Conservation (phyloP, 2,113 vertebrate species). For the Aphyosemion australe region DNA sequence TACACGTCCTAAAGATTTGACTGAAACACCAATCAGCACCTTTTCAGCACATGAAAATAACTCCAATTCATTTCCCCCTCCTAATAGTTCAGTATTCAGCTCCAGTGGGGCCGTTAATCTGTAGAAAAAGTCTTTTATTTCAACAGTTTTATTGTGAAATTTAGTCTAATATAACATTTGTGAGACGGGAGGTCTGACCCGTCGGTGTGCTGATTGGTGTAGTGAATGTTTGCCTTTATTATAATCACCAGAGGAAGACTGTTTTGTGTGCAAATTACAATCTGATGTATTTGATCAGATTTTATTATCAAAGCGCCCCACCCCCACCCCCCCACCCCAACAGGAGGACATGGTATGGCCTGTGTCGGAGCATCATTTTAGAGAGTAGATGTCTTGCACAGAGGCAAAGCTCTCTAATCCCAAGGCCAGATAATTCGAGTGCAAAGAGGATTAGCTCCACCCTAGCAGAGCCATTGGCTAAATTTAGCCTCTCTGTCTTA, state of each 20-base stretch:
- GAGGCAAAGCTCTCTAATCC: slow-evolving; percentile 89
- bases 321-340: slow-evolving; percentile 1
- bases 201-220: no score
- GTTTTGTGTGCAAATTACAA: no score
- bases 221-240: no score
- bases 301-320: neutral
- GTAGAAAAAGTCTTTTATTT: neutral
- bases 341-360: slow-evolving; percentile 56
- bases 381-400: slow-evolving; percentile 79
- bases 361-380: slow-evolving; percentile 73
- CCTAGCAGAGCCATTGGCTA: slow-evolving; percentile 83
- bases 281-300: neutral
- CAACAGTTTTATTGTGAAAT: neutral
- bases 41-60: no score
- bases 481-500: slow-evolving; percentile 85
- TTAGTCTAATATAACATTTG: no score
- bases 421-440: slow-evolving; percentile 82
- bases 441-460: slow-evolving; percentile 96
- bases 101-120: neutral
- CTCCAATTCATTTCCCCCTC: no score
- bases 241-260: no score
- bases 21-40: no score
- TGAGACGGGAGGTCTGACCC: no score
- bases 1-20: neutral
- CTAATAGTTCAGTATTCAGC: neutral